Evolutionary conservation across 2,888 invertebrate species (phyloP).

Genomic region (Dryadula phaetusa): DNA sequence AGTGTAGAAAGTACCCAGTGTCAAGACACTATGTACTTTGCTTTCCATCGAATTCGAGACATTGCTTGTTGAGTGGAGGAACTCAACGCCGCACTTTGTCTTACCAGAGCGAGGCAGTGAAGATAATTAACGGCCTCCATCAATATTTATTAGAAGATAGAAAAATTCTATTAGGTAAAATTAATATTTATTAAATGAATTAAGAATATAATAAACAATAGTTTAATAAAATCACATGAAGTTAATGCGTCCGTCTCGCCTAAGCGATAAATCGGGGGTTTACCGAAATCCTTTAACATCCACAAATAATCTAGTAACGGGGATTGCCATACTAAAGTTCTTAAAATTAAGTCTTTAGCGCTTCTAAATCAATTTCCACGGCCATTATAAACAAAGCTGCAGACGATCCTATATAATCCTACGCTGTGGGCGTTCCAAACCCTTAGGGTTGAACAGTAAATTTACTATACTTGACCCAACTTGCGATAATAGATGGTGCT

Average conservation of each 20-base stretch:
- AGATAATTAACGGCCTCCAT: too few species aligned
- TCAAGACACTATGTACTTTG: too few species aligned
- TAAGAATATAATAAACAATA: too few species aligned
- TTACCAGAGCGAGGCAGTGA: too few species aligned
- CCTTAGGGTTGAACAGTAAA: slow-evolving; percentile 46
- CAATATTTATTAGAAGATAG: too few species aligned
- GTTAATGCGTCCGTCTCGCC: slow-evolving; percentile 20
- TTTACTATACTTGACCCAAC: slow-evolving; percentile 47
- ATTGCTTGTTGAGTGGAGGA: too few species aligned
- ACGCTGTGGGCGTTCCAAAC: slow-evolving; percentile 42
- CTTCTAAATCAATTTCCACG: slow-evolving; percentile 48
- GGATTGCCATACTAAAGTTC: slow-evolving; percentile 40
- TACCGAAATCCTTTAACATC: slow-evolving; percentile 36
- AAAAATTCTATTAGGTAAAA: too few species aligned
- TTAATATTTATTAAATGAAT: too few species aligned
- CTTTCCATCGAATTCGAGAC: too few species aligned
- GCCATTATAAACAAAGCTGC: slow-evolving; percentile 46
- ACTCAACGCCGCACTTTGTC: too few species aligned
- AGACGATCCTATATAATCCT: slow-evolving; percentile 46
- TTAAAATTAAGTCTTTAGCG: slow-evolving; percentile 46
- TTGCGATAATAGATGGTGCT: slow-evolving; percentile 48
- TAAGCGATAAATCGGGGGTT: slow-evolving; percentile 37
- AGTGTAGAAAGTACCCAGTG: too few species aligned
- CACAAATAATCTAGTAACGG: slow-evolving; percentile 31
- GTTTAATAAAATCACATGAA: background rate